Percentiles rank a stretch among this genome's conserved stretches.
Evolutionary conservation across 2,113 vertebrate species (phyloP).

Genomic region (Nycticryphes semicollaris): DNA sequence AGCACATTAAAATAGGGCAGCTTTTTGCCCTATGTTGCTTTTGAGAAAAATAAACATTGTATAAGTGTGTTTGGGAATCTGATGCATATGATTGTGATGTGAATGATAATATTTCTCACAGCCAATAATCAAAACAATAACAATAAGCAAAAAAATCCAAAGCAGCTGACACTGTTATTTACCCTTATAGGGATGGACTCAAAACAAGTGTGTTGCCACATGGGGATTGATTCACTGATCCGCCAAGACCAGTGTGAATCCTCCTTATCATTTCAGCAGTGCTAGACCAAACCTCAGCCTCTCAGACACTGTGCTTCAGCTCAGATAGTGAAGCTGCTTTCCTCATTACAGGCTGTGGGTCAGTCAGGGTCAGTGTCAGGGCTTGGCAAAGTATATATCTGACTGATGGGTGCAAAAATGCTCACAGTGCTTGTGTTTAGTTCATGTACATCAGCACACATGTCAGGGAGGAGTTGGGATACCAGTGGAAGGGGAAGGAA

Average conservation of each 20-base stretch:
- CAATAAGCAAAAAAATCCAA: neutral
- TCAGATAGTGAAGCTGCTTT: neutral
- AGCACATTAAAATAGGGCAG: neutral
- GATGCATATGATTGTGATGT: neutral
- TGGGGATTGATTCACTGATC: neutral
- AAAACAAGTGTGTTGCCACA: neutral
- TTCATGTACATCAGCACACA: rapidly evolving
- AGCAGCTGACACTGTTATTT: neutral
- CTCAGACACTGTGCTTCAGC: neutral
- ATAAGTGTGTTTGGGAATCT: neutral
- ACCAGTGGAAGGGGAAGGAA: neutral
- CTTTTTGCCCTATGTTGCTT: neutral
- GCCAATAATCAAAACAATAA: neutral
- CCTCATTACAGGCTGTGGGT: neutral
- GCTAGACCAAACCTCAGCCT: neutral
- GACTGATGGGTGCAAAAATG: neutral
- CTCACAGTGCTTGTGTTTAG: neutral
- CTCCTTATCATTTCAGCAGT: neutral
- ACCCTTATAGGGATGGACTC: neutral
- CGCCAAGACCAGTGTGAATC: neutral
- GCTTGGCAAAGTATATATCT: neutral
- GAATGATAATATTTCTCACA: neutral
- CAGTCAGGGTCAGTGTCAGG: neutral
- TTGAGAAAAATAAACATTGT: neutral
- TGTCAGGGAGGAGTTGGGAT: neutral